Base-by-base conservation (phyloP, 2,113 vertebrate genomes). In the Taxidea taxus region DNA sequence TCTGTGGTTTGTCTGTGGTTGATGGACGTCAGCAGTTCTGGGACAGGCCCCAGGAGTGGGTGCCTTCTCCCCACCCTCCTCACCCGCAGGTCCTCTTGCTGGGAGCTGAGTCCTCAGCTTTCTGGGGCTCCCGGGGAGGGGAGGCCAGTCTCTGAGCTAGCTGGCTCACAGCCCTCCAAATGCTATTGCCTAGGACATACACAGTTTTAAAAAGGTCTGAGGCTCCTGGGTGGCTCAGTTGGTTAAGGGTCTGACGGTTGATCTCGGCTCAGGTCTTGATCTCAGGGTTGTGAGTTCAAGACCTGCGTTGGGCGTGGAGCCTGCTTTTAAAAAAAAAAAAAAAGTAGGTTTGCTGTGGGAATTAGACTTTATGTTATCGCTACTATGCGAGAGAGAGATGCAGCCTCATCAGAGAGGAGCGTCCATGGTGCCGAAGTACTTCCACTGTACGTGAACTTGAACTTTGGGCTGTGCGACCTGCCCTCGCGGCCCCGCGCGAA, bases 361-460 rank as follows among this genome's bases (percentile, higher is more conserved):
- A 37, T 42, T 14, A 85, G 54, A 11, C 70, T 58, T 37, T 14
- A 1, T 2, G n/a, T n/a, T 10, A 1, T 54, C 39, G 8, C 68
- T 44, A 3, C 37, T 51, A 4, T 4, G 42, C 68, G 70, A 37
- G 87, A 77, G 27, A 54, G 85, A 60, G 56, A 15, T 14, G 27
- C 16, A 11, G 39, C 90, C 27, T n/a, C 13, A 13, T 15, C 34
- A 49, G 42, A 47, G 27, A 49, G 11, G 14, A 12, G 34, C 2
- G 7, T 7, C 25, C 1, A 0, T 34, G 3, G 3, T 2, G 29
- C 51, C 29, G 18, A 29, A 44, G 66, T 10, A 58, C 56, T 58
- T 58, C 7, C 7, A 23, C 56, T 58, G 8, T 20, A 58, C 7
- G 21, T 58, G 56, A 58, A 58, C 56, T 58, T 25, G 56, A 58